phyloP scores from a whole-genome alignment of 2,888 invertebrate species.

The Sesia apiformis region DNA sequence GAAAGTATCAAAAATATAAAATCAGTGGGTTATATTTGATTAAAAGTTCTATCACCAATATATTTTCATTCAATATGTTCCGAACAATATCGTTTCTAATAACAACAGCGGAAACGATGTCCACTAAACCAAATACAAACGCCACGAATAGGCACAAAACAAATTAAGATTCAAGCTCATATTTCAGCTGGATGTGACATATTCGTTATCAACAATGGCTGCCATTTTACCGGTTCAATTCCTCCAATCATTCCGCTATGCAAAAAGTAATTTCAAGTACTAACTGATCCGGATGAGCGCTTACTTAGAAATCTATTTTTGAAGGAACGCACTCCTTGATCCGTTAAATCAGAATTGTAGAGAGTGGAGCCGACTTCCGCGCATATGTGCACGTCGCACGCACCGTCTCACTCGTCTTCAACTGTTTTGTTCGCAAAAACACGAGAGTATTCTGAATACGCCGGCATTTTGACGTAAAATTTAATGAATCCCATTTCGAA shows the following conservation, averaged over 20 bases:
- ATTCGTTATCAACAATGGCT: conserved; percentile 57
- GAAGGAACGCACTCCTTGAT: conserved; percentile 56
- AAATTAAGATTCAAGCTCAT: conserved; percentile 32
- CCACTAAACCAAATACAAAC: background rate
- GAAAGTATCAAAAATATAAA: background rate
- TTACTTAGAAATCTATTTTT: conserved; percentile 53
- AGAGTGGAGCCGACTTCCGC: conserved; percentile 58
- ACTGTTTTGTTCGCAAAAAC: conserved; percentile 31
- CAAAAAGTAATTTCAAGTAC: conserved; percentile 67
- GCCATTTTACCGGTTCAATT: conserved; percentile 62
- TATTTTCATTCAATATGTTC: no score
- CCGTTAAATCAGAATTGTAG: conserved; percentile 63
- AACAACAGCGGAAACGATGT: background rate
- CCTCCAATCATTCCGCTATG: conserved; percentile 59
- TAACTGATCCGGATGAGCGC: conserved; percentile 53
- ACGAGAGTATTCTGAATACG: conserved; percentile 6
- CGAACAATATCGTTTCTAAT: no score
- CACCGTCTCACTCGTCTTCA: conserved; percentile 38
- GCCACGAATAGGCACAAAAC: conserved; percentile 4
- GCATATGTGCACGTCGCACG: conserved; percentile 54
- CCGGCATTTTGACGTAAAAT: background rate
- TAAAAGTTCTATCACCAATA: no score
- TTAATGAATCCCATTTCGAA: background rate
- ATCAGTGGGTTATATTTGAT: no score
- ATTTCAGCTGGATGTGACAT: conserved; percentile 60